Percentiles rank a stretch among this genome's conserved stretches.
phyloP scores from a whole-genome alignment of 2,888 invertebrate species.

The Laspeyria flexula region DNA sequence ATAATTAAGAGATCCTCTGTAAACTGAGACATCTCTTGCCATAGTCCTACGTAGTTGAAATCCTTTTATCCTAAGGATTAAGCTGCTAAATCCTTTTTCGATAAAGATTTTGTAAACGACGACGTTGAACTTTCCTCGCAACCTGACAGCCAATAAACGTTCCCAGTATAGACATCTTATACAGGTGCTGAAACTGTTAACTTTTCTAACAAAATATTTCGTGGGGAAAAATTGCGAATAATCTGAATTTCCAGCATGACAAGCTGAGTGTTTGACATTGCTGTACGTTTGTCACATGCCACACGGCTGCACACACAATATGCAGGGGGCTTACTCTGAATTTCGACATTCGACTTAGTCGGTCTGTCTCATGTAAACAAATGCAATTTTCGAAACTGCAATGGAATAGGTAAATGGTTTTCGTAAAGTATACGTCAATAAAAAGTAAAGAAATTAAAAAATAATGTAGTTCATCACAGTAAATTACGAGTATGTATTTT shows the following conservation, averaged over 20 bases:
- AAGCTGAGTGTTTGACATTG: slow-evolving; percentile 14
- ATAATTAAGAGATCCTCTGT: not conserved
- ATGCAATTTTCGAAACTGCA: not conserved
- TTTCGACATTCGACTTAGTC: no score
- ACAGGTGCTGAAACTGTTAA: not conserved
- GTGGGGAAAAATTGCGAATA: slow-evolving; percentile 1
- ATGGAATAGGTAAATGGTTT: no score
- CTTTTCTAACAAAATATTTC: not conserved
- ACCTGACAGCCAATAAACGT: slow-evolving; percentile 1
- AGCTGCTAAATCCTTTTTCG: slow-evolving; percentile 1
- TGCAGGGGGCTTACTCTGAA: no score
- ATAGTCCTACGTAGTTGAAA: not conserved
- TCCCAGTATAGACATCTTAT: not conserved
- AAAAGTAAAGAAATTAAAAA: no score
- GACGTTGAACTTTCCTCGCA: not conserved
- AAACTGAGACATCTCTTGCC: not conserved
- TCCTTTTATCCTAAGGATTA: not conserved
- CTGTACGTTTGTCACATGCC: not conserved
- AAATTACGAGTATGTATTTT: no score
- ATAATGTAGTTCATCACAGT: no score
- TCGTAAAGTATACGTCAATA: no score
- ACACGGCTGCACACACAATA: not conserved
- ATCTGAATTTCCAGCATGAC: slow-evolving; percentile 13
- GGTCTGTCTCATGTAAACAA: not conserved
- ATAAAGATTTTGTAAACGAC: slow-evolving; percentile 2